Evolutionary conservation across 2,888 invertebrate species (phyloP).

Genomic region (Cynaeus angustus): DNA sequence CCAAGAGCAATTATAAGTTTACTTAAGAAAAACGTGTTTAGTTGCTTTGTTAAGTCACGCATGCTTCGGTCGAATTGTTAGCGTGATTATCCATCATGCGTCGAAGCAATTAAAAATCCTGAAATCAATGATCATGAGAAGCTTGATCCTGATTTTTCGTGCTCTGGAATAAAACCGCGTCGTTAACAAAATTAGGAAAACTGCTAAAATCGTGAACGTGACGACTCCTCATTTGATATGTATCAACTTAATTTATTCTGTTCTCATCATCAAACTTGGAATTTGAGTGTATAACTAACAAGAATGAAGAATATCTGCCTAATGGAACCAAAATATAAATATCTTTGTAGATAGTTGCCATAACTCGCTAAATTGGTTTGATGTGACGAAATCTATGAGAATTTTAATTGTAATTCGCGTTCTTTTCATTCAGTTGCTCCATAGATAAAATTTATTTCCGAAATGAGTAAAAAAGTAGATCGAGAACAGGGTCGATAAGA

Average conservation of each 20-base stretch:
- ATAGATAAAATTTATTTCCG: neutral
- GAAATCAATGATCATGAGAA: too few species aligned
- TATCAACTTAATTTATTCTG: constrained; percentile 4
- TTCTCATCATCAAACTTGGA: neutral
- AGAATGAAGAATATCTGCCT: neutral
- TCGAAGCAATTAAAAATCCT: too few species aligned
- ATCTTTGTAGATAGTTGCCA: neutral
- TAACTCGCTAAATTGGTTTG: neutral
- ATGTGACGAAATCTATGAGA: neutral
- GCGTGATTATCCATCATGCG: constrained; percentile 3
- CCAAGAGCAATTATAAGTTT: too few species aligned
- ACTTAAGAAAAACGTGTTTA: neutral
- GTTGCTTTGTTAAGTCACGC: too few species aligned
- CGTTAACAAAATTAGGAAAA: constrained; percentile 1
- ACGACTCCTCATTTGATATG: neutral
- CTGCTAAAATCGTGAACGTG: neutral
- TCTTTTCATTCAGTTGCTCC: neutral
- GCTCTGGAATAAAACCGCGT: too few species aligned
- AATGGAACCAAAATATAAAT: neutral
- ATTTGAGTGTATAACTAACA: too few species aligned
- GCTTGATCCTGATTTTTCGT: too few species aligned
- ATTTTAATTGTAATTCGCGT: constrained; percentile 1
- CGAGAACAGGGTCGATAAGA: neutral
- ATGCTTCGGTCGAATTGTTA: neutral
- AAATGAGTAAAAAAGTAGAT: too few species aligned